Conservation (phyloP, 2,888 invertebrate species). For the Machimus atricapillus region DNA sequence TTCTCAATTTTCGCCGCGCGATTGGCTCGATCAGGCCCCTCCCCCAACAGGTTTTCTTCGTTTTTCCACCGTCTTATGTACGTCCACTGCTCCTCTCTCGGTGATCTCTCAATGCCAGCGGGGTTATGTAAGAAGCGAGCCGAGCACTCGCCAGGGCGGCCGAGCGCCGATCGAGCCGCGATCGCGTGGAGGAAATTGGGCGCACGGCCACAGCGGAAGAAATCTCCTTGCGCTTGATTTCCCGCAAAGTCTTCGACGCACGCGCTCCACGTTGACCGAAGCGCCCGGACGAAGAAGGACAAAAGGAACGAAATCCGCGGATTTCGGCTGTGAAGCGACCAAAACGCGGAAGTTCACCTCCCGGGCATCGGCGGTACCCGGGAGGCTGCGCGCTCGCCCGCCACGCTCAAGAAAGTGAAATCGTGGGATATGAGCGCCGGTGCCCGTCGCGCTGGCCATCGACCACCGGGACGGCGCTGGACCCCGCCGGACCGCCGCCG, state of each 20-base stretch:
- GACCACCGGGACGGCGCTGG: neutral
- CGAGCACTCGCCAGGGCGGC: neutral
- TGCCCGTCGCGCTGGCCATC: neutral
- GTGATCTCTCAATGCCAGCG: neutral
- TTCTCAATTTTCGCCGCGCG: neutral
- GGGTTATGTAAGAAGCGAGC: neutral
- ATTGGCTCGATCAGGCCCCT: neutral
- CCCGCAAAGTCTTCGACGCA: neutral
- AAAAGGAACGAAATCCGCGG: neutral
- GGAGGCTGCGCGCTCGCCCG: neutral
- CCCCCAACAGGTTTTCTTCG: neutral
- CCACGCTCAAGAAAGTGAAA: constrained; percentile 41
- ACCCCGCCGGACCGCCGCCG: neutral
- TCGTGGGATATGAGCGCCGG: constrained; percentile 36
- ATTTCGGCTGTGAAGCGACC: constrained; percentile 18
- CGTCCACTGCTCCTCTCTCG: neutral
- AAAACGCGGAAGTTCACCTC: constrained; percentile 39
- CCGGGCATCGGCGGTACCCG: neutral
- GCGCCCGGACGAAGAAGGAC: neutral
- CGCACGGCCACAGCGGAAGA: neutral
- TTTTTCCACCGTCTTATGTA: neutral
- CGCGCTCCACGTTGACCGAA: neutral
- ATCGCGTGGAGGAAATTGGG: constrained; percentile 4
- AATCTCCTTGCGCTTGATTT: neutral
- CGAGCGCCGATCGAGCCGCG: neutral